Percentiles rank a stretch among this genome's conserved stretches.
Evolutionary conservation across 1,140 invertebrate genomes (phyloP).

Genomic region (Leptinotarsa defecta): DNA sequence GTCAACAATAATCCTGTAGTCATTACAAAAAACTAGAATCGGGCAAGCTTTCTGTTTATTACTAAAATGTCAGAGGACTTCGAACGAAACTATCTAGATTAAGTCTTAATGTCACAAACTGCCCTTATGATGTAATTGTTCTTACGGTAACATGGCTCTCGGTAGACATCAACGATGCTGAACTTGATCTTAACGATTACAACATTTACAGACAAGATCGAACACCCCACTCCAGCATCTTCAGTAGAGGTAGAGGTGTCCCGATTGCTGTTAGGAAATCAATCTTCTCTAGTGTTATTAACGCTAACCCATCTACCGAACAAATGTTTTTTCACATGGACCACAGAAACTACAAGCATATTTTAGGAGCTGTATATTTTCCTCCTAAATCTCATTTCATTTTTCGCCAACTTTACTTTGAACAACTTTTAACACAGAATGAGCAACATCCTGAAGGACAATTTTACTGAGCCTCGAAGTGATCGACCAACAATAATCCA

Average conservation of each 20-base stretch:
- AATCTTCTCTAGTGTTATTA: background rate
- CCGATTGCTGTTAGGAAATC: background rate
- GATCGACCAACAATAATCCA: no score
- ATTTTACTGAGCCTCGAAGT: no score
- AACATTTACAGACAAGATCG: slow-evolving; percentile 10
- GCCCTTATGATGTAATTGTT: background rate
- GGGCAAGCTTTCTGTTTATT: background rate
- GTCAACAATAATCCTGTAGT: background rate
- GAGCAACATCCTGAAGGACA: no score
- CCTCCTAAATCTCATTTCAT: background rate
- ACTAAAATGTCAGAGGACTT: background rate
- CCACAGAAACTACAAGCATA: background rate
- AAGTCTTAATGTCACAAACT: background rate
- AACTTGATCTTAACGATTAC: background rate
- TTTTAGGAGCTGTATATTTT: background rate
- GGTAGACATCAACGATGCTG: background rate
- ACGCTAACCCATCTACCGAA: background rate
- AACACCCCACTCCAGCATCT: background rate
- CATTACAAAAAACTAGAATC: slow-evolving; percentile 1
- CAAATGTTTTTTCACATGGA: background rate
- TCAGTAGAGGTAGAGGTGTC: background rate
- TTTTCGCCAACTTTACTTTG: no score
- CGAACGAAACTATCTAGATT: background rate
- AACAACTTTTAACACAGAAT: no score
- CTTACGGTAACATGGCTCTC: background rate